Percentiles rank a stretch among this genome's conserved stretches.
phyloP scores from a whole-genome alignment of 2,113 vertebrate genomes.

The Clarias magur region DNA sequence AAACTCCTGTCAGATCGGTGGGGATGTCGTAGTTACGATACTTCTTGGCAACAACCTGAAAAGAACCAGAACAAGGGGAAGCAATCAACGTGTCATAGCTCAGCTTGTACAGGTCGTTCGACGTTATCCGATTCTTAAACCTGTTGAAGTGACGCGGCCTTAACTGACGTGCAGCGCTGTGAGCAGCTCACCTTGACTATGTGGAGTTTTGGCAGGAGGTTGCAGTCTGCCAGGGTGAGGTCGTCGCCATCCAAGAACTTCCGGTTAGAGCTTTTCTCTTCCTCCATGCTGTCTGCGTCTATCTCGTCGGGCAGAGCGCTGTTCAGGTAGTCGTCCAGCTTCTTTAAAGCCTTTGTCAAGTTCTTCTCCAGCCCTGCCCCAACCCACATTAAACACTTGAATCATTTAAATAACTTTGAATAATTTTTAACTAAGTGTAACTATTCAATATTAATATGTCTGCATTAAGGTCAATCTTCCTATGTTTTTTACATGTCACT shows the following conservation, averaged over 20 bases:
- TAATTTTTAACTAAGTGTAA: not conserved
- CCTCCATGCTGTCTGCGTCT: conserved; percentile 79
- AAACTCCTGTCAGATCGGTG: conserved; percentile 83
- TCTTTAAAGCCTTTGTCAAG: conserved; percentile 84
- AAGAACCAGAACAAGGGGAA: conserved; percentile 30
- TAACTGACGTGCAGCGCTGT: not conserved
- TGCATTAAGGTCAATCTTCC: not conserved
- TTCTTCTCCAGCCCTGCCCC: conserved; percentile 83
- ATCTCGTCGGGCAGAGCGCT: conserved; percentile 89
- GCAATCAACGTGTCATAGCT: not conserved
- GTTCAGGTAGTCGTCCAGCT: conserved; percentile 90
- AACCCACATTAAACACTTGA: conserved; percentile 18
- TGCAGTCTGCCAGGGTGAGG: conserved; percentile 94
- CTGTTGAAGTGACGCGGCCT: not conserved
- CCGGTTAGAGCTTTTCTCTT: conserved; percentile 83
- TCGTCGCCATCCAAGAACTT: conserved; percentile 92
- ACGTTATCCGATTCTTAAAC: not conserved
- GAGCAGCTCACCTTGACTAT: conserved; percentile 87
- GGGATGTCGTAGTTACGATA: conserved; percentile 94
- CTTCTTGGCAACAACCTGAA: conserved; percentile 90
- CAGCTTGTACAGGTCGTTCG: not conserved
- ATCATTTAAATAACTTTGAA: not conserved
- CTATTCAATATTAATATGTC: not conserved
- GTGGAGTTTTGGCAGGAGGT: conserved; percentile 96
- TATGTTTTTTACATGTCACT: not conserved